A percentile compares a stretch with the other conserved stretches of the same genome.
Evolutionary conservation across 2,888 invertebrate species (phyloP).

Genomic region (Sipha maydis): DNA sequence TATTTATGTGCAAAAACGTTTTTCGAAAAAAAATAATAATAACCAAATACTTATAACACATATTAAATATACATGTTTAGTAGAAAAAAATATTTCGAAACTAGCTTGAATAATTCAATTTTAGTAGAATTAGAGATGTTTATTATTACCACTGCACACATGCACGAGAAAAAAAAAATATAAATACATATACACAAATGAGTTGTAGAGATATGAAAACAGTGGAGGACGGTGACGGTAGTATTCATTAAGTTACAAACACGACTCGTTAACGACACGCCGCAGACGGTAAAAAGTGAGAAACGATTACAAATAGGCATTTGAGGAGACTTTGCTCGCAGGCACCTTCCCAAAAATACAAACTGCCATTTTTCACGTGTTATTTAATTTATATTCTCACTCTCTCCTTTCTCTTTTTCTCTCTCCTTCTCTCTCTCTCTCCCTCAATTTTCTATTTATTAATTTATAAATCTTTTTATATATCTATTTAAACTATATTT

Average conservation of each 20-base stretch:
- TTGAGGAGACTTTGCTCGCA: conserved; percentile 4
- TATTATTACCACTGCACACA: not conserved
- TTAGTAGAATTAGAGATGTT: not conserved
- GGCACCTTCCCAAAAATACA: not conserved
- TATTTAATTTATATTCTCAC: not conserved
- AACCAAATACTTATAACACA: not conserved
- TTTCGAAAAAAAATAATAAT: not conserved
- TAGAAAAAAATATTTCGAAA: not conserved
- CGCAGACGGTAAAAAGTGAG: conserved; percentile 47
- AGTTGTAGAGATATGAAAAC: not conserved
- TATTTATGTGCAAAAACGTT: conserved; percentile 35
- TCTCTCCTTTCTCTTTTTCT: not conserved
- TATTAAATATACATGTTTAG: not conserved
- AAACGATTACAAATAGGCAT: conserved; percentile 50
- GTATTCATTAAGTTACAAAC: conserved; percentile 51
- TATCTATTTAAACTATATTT: too few species aligned
- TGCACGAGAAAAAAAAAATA: too few species aligned
- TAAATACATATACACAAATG: not conserved
- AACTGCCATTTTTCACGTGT: conserved; percentile 30
- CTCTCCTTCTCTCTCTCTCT: too few species aligned
- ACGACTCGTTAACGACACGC: conserved; percentile 50
- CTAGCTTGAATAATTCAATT: conserved; percentile 24
- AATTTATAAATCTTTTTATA: too few species aligned
- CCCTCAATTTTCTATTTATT: too few species aligned
- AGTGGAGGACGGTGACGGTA: not conserved